Conservation (phyloP, 2,888 invertebrate genomes). For the Xestia xanthographa region DNA sequence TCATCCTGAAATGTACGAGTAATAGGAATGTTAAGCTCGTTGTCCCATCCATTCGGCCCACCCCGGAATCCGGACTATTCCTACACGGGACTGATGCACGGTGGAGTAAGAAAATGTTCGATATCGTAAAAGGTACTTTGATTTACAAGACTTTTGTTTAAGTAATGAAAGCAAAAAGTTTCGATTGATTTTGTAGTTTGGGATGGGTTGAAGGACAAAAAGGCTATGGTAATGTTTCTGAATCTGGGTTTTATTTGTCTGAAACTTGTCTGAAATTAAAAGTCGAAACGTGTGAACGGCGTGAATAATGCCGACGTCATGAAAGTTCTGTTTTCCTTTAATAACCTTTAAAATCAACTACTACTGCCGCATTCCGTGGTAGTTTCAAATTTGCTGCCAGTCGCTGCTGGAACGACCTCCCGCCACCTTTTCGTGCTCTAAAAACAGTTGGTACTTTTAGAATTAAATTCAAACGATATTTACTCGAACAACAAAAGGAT, state of each 20-base stretch:
- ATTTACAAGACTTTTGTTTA: not conserved
- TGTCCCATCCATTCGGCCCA: not conserved
- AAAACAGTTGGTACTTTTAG: no score
- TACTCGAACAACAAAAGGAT: no score
- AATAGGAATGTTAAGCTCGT: constrained; percentile 42
- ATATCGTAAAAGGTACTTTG: not conserved
- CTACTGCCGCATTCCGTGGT: no score
- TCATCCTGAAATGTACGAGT: constrained; percentile 10
- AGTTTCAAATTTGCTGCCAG: no score
- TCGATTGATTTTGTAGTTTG: not conserved
- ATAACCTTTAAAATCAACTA: no score
- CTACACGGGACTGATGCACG: not conserved
- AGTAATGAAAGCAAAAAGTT: not conserved
- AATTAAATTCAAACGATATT: no score
- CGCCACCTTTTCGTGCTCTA: no score
- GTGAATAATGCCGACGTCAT: not conserved
- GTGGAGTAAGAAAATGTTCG: constrained; percentile 22
- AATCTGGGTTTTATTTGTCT: not conserved
- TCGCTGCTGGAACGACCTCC: no score
- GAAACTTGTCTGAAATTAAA: not conserved
- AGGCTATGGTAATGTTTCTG: constrained; percentile 6
- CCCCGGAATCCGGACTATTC: constrained; percentile 1
- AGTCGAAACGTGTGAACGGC: not conserved
- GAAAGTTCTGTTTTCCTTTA: no score
- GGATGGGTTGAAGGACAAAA: not conserved